A percentile compares a stretch with the other conserved stretches of the same genome.
Evolutionary conservation across 37 sponge, comb jelly and placozoan genomes (phyloP).

Genomic region (Chondrilla cf. caribensis): DNA sequence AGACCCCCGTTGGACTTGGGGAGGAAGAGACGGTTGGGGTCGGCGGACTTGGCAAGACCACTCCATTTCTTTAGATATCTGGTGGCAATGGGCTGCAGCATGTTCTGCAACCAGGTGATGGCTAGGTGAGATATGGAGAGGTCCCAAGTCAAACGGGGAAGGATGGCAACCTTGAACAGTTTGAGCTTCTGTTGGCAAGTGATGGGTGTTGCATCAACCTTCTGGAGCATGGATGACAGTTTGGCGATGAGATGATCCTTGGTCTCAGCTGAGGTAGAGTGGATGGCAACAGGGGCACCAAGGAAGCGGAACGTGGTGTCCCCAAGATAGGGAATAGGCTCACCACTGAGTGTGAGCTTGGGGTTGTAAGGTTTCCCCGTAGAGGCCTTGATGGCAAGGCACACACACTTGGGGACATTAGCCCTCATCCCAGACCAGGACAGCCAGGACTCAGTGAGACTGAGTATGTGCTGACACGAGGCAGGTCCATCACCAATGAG

Average conservation of each 20-base stretch:
- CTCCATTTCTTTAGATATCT: constrained; percentile 30
- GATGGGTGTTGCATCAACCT: constrained; percentile 15
- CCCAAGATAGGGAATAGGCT: constrained; percentile 16
- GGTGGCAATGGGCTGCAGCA: constrained; percentile 15
- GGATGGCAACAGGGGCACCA: constrained; percentile 11
- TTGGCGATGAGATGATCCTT: background rate
- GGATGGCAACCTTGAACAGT: constrained; percentile 13
- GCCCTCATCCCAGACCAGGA: constrained; percentile 25
- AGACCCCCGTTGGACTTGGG: constrained; percentile 17
- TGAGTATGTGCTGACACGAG: constrained; percentile 19
- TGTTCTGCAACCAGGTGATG: constrained; percentile 13
- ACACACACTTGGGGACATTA: constrained; percentile 22
- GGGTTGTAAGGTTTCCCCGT: background rate
- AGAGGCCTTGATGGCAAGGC: constrained; percentile 18
- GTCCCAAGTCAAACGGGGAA: constrained; percentile 26
- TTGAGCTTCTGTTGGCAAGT: constrained; percentile 27
- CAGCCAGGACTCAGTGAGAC: background rate
- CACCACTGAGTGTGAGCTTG: background rate
- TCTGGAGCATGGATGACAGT: background rate
- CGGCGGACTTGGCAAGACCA: constrained; percentile 16
- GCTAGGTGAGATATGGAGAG: constrained; percentile 6
- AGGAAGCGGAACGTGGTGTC: constrained; percentile 6
- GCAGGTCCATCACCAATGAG: constrained; percentile 23
- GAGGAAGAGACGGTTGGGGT: constrained; percentile 6
- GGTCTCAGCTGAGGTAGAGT: background rate